These are phyloP conservation scores for Apis cerana DNA, from an alignment of 1,140 invertebrate species.

Conservation along the genomic window DNA sequence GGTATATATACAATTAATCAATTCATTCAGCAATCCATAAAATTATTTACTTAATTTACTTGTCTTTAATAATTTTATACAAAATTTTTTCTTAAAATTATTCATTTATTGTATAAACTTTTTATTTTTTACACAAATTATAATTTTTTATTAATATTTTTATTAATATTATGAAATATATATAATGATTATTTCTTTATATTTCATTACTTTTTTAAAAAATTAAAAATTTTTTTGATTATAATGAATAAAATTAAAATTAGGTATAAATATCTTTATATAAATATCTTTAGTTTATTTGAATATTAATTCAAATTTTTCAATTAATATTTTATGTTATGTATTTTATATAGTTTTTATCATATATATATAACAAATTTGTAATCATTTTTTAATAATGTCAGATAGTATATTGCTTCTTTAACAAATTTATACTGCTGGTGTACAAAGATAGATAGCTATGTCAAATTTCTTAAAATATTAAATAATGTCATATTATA, in stretches of 20 bases:
- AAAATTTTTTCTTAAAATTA: not conserved
- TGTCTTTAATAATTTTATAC: not conserved
- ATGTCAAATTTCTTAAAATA: constrained; percentile 41
- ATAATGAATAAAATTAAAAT: constrained; percentile 15
- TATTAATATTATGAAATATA: constrained; percentile 11
- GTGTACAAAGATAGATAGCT: constrained; percentile 58
- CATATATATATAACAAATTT: constrained; percentile 46
- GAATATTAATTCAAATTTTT: no score
- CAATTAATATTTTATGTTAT: no score
- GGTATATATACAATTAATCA: constrained; percentile 10
- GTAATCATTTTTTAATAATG: constrained; percentile 44
- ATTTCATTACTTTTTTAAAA: constrained; percentile 10
- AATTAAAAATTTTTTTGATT: constrained; percentile 9
- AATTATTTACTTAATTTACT: constrained; percentile 12
- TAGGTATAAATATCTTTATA: constrained; percentile 39
- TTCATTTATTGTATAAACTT: constrained; percentile 8
- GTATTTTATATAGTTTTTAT: no score
- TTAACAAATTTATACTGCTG: constrained; percentile 46
- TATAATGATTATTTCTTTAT: constrained; percentile 9
- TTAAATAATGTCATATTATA: constrained; percentile 22
- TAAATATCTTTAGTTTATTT: not conserved
- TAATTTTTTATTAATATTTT: constrained; percentile 18
- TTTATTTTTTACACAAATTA: constrained; percentile 6
- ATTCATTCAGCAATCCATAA: constrained; percentile 8
- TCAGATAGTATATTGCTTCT: constrained; percentile 43